These are phyloP conservation scores for Tetragonisca angustula DNA, from an alignment of 2,888 invertebrate species.

Conservation along the genomic window DNA sequence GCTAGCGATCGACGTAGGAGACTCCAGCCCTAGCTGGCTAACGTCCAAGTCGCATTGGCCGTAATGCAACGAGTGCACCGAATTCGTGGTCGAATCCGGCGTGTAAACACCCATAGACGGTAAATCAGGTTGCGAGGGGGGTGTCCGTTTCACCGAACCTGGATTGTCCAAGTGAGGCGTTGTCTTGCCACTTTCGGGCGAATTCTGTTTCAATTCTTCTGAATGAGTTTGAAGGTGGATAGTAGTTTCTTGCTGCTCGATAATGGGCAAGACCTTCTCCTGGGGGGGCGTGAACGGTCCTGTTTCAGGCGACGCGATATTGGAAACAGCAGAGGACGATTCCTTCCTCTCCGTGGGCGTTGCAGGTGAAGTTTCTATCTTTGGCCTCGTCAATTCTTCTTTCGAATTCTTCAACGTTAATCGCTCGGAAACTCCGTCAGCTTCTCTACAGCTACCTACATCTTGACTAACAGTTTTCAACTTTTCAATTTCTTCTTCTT, in stretches of 20 bases:
- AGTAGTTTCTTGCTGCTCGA: conserved; percentile 60
- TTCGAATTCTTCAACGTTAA: conserved; percentile 81
- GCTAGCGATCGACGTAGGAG: conserved; percentile 94
- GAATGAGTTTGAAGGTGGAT: conserved; percentile 72
- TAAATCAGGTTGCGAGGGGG: conserved; percentile 86
- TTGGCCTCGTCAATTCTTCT: conserved; percentile 75
- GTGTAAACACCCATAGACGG: conserved; percentile 95
- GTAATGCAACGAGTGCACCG: conserved; percentile 92
- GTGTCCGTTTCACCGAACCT: conserved; percentile 85
- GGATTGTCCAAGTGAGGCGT: conserved; percentile 84
- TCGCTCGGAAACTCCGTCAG: conserved; percentile 82
- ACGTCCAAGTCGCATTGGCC: conserved; percentile 93
- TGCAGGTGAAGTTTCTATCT: conserved; percentile 61
- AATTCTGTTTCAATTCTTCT: conserved; percentile 80
- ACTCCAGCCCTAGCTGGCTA: conserved; percentile 93
- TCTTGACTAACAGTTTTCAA: conserved; percentile 63
- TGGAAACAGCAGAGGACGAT: conserved; percentile 26
- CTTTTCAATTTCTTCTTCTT: conserved; percentile 60
- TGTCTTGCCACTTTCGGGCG: conserved; percentile 83
- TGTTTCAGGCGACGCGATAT: conserved; percentile 60
- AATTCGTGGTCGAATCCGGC: conserved; percentile 93
- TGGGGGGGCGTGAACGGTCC: conserved; percentile 73
- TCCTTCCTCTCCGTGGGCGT: conserved; percentile 59
- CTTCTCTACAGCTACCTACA: conserved; percentile 84
- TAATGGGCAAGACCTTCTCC: conserved; percentile 68